These are phyloP conservation scores for Felis catus DNA, from an alignment of 2,113 vertebrate species.

Conservation along the genomic window DNA sequence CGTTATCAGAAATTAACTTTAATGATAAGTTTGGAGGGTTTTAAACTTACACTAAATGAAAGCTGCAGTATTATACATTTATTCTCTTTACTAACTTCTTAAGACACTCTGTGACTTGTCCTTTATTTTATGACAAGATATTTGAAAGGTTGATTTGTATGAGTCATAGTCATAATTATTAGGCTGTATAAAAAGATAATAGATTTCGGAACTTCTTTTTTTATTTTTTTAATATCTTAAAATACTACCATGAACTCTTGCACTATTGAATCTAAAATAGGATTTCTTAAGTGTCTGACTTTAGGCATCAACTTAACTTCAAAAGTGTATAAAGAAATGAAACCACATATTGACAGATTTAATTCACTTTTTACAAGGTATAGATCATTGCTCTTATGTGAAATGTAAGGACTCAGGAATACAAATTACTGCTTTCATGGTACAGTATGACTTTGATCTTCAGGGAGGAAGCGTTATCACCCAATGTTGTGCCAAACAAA, in stretches of 20 bases:
- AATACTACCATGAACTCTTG: constrained; percentile 61
- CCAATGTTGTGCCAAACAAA: not conserved
- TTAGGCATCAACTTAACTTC: constrained; percentile 42
- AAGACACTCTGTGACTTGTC: constrained; percentile 79
- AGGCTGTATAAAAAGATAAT: constrained; percentile 70
- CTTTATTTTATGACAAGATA: constrained; percentile 85
- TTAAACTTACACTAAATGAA: constrained; percentile 78
- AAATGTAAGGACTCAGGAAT: not conserved
- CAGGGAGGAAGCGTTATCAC: not conserved
- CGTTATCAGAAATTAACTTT: constrained; percentile 76
- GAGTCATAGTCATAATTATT: constrained; percentile 85
- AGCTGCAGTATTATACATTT: constrained; percentile 69
- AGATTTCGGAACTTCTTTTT: constrained; percentile 73
- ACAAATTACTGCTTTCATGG: not conserved
- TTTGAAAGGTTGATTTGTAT: constrained; percentile 83
- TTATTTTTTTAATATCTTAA: constrained; percentile 59
- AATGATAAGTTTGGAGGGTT: constrained; percentile 74
- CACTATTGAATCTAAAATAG: constrained; percentile 63
- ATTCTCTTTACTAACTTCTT: constrained; percentile 79
- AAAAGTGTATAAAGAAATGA: constrained; percentile 58
- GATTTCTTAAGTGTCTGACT: constrained; percentile 56
- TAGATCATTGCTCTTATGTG: not conserved
- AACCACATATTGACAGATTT: not conserved
- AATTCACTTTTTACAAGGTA: constrained; percentile 23
- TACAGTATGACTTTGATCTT: not conserved